Conservation (phyloP, 2,113 vertebrate genomes). For the Oncorhynchus kisutch region DNA sequence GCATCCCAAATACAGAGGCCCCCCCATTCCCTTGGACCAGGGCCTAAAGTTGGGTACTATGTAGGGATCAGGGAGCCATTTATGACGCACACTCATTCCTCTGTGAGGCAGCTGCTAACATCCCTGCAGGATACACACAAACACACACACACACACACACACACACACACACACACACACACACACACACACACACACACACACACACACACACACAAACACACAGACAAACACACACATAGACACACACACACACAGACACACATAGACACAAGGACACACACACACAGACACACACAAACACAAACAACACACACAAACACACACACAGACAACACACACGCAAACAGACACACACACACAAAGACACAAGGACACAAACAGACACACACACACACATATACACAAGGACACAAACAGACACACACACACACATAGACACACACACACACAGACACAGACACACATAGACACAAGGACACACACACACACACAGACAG, state of each 20-base stretch:
- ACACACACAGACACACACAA: not conserved
- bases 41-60: constrained; percentile 32
- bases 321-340: not conserved
- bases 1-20: constrained; percentile 51
- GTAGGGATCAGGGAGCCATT: constrained; percentile 6
- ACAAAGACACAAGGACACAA: not conserved
- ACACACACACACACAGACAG: not conserved
- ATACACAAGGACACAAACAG: not conserved
- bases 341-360: not conserved
- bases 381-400: not conserved
- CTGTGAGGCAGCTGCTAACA: not conserved
- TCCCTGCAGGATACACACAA: not conserved
- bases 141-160: not conserved
- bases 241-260: not conserved
- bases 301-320: not conserved
- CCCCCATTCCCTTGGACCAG: constrained; percentile 33
- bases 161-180: not conserved
- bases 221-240: too few species aligned
- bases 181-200: too few species aligned
- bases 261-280: not conserved
- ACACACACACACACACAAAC: not conserved
- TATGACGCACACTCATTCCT: constrained; percentile 33
- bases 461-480: not conserved
- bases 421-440: not conserved
- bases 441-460: too few species aligned